Conservation (phyloP, 2,797 vertebrate genomes). For the Peromyscus eremicus region DNA sequence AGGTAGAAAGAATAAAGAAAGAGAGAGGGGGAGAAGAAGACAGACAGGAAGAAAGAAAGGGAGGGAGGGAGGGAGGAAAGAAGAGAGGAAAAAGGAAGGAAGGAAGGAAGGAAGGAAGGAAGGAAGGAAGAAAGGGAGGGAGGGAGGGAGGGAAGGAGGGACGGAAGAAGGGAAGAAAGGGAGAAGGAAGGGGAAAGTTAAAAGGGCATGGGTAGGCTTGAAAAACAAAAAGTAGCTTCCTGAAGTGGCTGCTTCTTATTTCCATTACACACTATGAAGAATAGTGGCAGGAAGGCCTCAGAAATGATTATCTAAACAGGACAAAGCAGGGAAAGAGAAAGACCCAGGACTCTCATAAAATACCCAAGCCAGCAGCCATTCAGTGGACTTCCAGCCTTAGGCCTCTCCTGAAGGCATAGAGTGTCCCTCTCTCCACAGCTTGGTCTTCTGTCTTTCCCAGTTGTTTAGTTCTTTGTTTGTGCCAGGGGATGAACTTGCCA, state of each 20-base stretch:
- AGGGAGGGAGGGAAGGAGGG: not conserved
- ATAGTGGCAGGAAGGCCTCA: not conserved
- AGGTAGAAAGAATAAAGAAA: not conserved
- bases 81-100: no score
- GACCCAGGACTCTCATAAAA: not conserved
- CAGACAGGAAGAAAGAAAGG: no score
- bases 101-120: no score
- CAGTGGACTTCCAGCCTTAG: not conserved
- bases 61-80: no score
- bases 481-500: not conserved
- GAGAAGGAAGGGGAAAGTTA: not conserved
- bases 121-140: accelerated
- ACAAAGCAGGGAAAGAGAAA: not conserved
- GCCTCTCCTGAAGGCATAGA: not conserved
- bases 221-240: not conserved
- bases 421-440: not conserved
- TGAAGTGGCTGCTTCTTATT: not conserved
- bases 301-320: not conserved
- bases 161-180: not conserved
- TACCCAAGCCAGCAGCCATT: not conserved
- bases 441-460: not conserved
- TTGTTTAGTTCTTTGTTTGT: not conserved
- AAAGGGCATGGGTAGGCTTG: not conserved
- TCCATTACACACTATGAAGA: no score
- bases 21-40: no score